phyloP scores from a whole-genome alignment of 2,797 vertebrate species.

The Valencia hispanica region DNA sequence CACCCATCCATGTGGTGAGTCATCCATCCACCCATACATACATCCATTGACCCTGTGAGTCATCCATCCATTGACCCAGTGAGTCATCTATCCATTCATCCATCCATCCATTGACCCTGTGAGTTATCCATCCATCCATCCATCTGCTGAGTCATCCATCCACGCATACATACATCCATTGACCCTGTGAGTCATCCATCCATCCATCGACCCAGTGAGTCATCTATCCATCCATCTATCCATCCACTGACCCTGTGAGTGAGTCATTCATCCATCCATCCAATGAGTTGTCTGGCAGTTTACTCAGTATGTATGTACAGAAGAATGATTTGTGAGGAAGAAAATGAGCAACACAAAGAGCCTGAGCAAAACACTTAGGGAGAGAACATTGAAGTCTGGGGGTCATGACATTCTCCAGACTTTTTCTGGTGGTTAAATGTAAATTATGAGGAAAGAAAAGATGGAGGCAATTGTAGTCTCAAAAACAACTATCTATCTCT shows the following conservation, averaged over 20 bases:
- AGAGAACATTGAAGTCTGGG: neutral
- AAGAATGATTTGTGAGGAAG: neutral
- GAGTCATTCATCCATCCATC: no score
- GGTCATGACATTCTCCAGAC: neutral
- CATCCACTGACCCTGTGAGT: no score
- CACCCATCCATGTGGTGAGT: neutral
- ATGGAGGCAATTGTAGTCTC: neutral
- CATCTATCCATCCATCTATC: neutral
- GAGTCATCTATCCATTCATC: neutral
- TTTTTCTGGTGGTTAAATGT: neutral
- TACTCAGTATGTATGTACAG: neutral
- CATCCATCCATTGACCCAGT: no score
- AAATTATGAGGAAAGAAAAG: neutral
- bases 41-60: neutral
- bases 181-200: neutral
- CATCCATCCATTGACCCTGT: no score
- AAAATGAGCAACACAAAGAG: neutral
- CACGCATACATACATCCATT: no score
- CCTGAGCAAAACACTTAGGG: neutral
- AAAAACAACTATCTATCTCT: slow-evolving; percentile 6
- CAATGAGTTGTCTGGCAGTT: neutral
- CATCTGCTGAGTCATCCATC: no score
- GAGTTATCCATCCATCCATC: neutral
- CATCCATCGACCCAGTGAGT: neutral
- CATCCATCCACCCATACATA: neutral